Evolutionary conservation across 2,888 invertebrate genomes (phyloP), one percentile per base, ranked within the genome.

Genomic region (Brachypalpus laphriformis): DNA sequence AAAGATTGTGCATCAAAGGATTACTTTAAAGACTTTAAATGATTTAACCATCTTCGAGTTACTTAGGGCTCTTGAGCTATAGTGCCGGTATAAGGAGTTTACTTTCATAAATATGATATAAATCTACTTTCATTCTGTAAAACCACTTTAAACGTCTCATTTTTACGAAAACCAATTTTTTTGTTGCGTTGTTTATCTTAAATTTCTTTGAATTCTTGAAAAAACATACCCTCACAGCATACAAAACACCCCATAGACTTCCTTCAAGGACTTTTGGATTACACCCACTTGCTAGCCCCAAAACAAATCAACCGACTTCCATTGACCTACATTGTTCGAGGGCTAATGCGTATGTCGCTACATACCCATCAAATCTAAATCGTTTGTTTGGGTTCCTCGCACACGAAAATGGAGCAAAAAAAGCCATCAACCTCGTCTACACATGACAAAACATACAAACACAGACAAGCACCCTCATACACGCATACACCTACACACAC

Each of bases 331-430:
- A 37, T 68, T 63, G 57, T 47, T 31, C 37, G 40, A 71, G 42
- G 66, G 56, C 31, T 20, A 57, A 75, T 75, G 74, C 70, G 83
- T 75, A 14, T 42, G 22, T 66, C 59, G 65, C 75, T 65, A 75
- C 14, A 56, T 42, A 40, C 54, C 71, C 49, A 74, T 61, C 37
- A 57, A 81, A 59, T 47, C 61, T 66, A 61, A 85, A 85, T 76
- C 71, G 85, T 76, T 85, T 85, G 75, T 85, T 85, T 85, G 81
- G 75, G 75, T 85, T 71, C 40, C 16, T 49, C 45, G 56, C 25
- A 65, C 57, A 65, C 47, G 20, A 45, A 71, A 83, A 45, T 28
- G 51, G 34, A 61, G 28, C 72, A 57, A 45, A 77, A 56, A 51
- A 49, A 57, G 34, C 49, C 65, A 80, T 66, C 70, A 74, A 80